These are phyloP conservation scores for Synanthedon vespiformis DNA, from an alignment of 2,888 invertebrate genomes.

Conservation along the genomic window DNA sequence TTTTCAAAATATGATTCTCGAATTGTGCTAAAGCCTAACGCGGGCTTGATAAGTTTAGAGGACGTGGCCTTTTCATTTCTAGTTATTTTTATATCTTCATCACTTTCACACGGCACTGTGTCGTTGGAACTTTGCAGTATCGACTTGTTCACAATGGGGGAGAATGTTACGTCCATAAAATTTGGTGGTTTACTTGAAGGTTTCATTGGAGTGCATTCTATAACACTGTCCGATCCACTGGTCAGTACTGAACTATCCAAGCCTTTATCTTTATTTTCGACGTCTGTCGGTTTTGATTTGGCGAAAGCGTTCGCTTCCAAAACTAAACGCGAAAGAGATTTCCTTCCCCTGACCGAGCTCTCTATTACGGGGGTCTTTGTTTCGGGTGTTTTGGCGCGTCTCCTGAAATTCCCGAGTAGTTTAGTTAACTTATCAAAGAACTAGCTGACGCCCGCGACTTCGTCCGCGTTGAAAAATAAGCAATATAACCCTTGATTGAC, in stretches of 20 bases:
- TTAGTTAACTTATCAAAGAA: background rate
- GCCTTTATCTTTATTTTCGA: constrained; percentile 19
- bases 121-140: constrained; percentile 45
- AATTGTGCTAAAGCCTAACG: constrained; percentile 36
- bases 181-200: constrained; percentile 26
- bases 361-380: constrained; percentile 45
- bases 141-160: constrained; percentile 56
- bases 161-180: constrained; percentile 51
- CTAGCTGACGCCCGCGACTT: too few relatives aligned
- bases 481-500: too few relatives aligned
- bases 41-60: constrained; percentile 18
- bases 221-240: constrained; percentile 15
- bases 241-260: constrained; percentile 9
- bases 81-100: constrained; percentile 22
- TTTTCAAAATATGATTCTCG: constrained; percentile 19
- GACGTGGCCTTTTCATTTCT: constrained; percentile 21
- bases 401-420: constrained; percentile 25
- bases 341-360: constrained; percentile 31
- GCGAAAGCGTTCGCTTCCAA: constrained; percentile 56
- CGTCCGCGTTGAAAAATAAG: too few relatives aligned
- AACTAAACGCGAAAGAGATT: constrained; percentile 51
- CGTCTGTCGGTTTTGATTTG: constrained; percentile 41
- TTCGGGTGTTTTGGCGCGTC: constrained; percentile 58
- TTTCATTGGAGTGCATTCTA: constrained; percentile 57
- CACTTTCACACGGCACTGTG: constrained; percentile 24